These are phyloP conservation scores for Oryzias javanicus DNA, from an alignment of 2,113 vertebrate genomes.

Conservation along the genomic window DNA sequence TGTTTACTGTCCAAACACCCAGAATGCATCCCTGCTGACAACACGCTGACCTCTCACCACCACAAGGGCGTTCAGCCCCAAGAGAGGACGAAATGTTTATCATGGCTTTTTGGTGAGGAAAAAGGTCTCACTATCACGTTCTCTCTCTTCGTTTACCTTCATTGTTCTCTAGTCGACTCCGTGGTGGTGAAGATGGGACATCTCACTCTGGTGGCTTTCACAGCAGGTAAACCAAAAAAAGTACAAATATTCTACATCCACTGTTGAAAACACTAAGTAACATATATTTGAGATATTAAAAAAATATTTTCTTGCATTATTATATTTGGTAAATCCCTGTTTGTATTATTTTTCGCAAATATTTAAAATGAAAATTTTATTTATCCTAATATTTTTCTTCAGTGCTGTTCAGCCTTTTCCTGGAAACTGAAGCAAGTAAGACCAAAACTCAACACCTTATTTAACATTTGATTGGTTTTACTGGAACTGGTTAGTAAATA, in stretches of 20 bases:
- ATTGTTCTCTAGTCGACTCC: constrained; percentile 28
- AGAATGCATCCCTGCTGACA: constrained; percentile 64
- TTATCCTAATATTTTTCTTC: constrained; percentile 17
- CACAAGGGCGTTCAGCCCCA: constrained; percentile 50
- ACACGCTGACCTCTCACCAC: constrained; percentile 52
- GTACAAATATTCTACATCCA: background rate
- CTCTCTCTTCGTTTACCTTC: constrained; percentile 10
- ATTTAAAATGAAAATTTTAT: constrained; percentile 7
- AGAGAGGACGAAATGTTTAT: constrained; percentile 33
- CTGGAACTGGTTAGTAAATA: constrained; percentile 17
- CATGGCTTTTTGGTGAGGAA: constrained; percentile 13
- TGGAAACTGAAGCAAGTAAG: constrained; percentile 80
- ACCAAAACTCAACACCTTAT: background rate
- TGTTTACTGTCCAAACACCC: constrained; percentile 73
- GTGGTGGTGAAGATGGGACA: constrained; percentile 67
- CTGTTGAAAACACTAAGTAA: background rate
- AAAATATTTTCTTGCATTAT: background rate
- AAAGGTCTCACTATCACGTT: constrained; percentile 20
- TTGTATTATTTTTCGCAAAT: background rate
- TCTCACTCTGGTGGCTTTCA: constrained; percentile 52
- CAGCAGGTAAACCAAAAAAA: constrained; percentile 69
- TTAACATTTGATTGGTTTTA: background rate
- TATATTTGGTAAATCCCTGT: no score
- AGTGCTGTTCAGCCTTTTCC: constrained; percentile 70
- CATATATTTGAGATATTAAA: background rate